These are phyloP conservation scores for Psilopogon haemacephalus DNA, from an alignment of 2,113 vertebrate genomes.

Conservation along the genomic window DNA sequence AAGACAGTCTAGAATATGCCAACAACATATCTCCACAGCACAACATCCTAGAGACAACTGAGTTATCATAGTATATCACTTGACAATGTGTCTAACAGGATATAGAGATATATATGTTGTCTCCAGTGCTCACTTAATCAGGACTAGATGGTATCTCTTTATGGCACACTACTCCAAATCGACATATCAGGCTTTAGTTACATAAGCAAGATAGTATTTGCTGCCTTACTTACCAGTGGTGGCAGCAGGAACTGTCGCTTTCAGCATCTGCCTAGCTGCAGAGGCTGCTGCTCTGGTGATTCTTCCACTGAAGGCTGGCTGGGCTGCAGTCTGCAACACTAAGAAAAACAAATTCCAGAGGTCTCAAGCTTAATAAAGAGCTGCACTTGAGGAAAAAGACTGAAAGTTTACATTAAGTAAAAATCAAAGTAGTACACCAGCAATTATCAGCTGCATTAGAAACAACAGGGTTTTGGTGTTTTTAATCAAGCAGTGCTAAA, in stretches of 20 bases:
- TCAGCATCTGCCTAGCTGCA: conserved; percentile 49
- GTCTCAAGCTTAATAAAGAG: neutral
- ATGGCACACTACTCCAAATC: neutral
- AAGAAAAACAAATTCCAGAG: neutral
- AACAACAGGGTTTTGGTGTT: neutral
- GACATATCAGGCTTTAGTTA: neutral
- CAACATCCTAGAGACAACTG: neutral
- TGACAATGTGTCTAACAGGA: neutral
- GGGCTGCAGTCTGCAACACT: conserved; percentile 32
- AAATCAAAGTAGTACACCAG: neutral
- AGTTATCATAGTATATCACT: neutral
- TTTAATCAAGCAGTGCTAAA: neutral
- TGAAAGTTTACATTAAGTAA: neutral
- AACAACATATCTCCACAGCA: neutral
- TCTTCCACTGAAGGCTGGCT: conserved; percentile 11
- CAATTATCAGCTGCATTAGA: neutral
- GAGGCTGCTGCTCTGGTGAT: conserved; percentile 66
- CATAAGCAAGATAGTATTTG: neutral
- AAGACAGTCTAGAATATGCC: neutral
- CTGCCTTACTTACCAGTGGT: conserved; percentile 18
- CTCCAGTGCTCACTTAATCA: neutral
- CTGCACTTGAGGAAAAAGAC: neutral
- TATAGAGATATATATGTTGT: rapidly evolving
- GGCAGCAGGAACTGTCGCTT: neutral
- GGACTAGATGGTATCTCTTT: neutral